These are phyloP conservation scores for Euphydryas editha DNA, from an alignment of 2,888 invertebrate species.

Conservation along the genomic window DNA sequence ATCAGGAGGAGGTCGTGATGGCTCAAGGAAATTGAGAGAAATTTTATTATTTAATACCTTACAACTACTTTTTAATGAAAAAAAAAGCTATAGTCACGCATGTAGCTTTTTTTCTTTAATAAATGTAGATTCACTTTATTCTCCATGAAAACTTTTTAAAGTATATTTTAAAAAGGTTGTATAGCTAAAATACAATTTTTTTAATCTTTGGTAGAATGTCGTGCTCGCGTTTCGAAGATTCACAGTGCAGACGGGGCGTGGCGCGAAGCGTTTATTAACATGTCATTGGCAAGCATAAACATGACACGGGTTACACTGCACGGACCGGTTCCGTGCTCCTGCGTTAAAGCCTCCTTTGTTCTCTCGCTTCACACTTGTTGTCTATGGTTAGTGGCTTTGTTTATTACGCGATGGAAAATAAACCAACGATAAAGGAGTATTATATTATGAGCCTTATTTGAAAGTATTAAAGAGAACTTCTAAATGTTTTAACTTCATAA, in stretches of 20 bases:
- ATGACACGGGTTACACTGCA: constrained; percentile 42
- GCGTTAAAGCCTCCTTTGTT: constrained; percentile 61
- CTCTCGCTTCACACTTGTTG: constrained; percentile 60
- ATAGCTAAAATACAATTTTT: constrained; percentile 16
- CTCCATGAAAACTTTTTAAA: not conserved
- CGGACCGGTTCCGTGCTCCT: constrained; percentile 52
- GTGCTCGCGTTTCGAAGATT: constrained; percentile 19
- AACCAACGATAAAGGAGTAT: not conserved
- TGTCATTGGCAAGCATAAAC: constrained; percentile 60
- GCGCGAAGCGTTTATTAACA: constrained; percentile 59
- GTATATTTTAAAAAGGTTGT: not conserved
- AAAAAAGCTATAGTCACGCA: not conserved
- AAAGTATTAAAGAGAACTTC: not conserved
- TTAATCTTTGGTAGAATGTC: constrained; percentile 25
- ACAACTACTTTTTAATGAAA: not conserved
- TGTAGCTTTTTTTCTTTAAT: not conserved
- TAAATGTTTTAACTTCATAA: no score
- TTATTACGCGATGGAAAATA: constrained; percentile 22
- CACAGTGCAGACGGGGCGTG: constrained; percentile 52
- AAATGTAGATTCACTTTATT: not conserved
- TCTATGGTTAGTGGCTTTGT: constrained; percentile 52
- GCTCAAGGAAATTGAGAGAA: constrained; percentile 12
- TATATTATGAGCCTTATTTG: not conserved
- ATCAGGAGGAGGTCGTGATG: constrained; percentile 24
- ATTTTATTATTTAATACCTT: constrained; percentile 17